phyloP scores from a whole-genome alignment of 2,888 invertebrate genomes.

The Noctua pronuba region DNA sequence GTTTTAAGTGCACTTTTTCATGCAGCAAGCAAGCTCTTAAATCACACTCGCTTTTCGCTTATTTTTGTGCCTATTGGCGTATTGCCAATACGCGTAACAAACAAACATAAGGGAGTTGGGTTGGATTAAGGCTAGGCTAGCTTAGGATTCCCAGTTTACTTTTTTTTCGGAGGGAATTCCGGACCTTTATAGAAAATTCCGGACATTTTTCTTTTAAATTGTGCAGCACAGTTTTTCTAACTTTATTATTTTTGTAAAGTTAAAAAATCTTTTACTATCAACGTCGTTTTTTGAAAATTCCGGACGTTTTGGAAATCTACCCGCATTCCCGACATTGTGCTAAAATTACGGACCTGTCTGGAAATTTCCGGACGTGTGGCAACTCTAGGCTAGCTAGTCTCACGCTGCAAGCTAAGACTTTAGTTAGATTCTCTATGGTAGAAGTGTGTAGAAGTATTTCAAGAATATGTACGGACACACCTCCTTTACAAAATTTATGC shows the following conservation, averaged over 20 bases:
- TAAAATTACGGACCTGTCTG: neutral
- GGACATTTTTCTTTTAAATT: neutral
- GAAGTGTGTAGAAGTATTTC: constrained; percentile 1
- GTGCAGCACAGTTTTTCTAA: neutral
- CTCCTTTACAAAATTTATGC: neutral
- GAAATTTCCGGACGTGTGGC: neutral
- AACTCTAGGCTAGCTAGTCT: neutral
- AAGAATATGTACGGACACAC: neutral
- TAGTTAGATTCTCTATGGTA: neutral
- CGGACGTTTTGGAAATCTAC: neutral
- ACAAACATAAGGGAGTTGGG: neutral
- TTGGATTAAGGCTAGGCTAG: neutral
- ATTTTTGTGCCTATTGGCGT: constrained; percentile 16
- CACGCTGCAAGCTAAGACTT: neutral
- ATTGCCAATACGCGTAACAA: constrained; percentile 7
- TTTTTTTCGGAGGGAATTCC: neutral
- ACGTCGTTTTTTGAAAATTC: neutral
- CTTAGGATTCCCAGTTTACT: neutral
- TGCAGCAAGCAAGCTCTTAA: neutral
- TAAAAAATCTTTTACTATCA: neutral
- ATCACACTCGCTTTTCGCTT: neutral
- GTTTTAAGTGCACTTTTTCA: constrained; percentile 23
- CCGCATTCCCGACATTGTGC: neutral
- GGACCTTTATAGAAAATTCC: neutral
- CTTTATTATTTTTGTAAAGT: neutral